Conservation (phyloP, 1,140 invertebrate genomes). For the Drosophila aff. region DNA sequence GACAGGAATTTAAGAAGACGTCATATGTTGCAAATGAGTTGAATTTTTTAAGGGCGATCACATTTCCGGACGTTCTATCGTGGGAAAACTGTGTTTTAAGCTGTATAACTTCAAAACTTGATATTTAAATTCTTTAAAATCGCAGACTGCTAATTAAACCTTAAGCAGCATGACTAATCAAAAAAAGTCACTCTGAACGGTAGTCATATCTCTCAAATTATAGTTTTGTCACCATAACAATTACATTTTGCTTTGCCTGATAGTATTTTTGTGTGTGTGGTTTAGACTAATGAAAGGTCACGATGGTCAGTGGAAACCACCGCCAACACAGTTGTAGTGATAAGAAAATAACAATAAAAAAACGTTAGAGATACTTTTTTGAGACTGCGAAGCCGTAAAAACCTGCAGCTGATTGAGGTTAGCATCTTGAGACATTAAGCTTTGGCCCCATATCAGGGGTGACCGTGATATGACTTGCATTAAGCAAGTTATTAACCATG, state of each 20-base stretch:
- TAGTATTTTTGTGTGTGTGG: not conserved
- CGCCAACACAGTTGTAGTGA: conserved; percentile 14
- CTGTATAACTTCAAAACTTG: not conserved
- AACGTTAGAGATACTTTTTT: not conserved
- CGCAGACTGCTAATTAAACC: not conserved
- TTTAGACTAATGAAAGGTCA: conserved; percentile 32
- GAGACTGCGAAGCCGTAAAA: conserved; percentile 13
- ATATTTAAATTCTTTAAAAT: not conserved
- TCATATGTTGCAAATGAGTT: not conserved
- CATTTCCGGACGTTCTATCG: not conserved
- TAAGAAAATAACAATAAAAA: conserved; percentile 34
- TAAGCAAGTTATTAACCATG: conserved; percentile 42
- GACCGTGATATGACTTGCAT: conserved; percentile 17
- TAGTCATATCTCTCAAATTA: not conserved
- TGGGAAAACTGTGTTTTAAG: not conserved
- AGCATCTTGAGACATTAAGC: conserved; percentile 15
- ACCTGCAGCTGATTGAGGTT: conserved; percentile 37
- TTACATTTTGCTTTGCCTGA: not conserved
- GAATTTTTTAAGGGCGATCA: not conserved
- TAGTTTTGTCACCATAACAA: not conserved
- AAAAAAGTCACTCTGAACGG: not conserved
- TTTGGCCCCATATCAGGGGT: conserved; percentile 23
- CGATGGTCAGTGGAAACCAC: conserved; percentile 36
- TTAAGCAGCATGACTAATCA: not conserved
- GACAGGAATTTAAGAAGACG: no score